Evolutionary conservation across 2,797 vertebrate species (phyloP), one percentile per base, ranked within the genome.

Genomic region (Todus mexicanus): DNA sequence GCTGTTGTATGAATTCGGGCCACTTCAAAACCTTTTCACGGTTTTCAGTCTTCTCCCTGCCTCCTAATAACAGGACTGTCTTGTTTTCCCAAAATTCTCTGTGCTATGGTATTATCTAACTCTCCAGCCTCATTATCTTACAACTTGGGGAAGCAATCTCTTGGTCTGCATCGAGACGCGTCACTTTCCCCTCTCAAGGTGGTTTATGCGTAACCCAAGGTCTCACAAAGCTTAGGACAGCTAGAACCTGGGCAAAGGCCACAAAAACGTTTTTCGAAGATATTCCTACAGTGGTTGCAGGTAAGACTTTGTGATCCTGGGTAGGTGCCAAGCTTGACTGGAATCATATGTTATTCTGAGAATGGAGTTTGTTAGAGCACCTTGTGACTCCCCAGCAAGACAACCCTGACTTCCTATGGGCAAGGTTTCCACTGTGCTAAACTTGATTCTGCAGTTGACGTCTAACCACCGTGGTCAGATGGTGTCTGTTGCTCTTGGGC

Each of bases 181-280:
- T 42, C 6, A 6, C n/a, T 22, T 56, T 63, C 17, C 6, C 16
- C 21, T 65, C 51, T 61, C 5, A 12, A 20, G 31, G 11, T 10
- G 7, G 14, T 37, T 51, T 66, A 10, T 73, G 38, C 23, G n/a
- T 64, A 82, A 4, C 51, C 5, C 5, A 6, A 8, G 6, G 7
- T 59, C 17, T 92, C 37, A 37, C 15, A 40, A 56, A 81, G 12
- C 25, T 47, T 57, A 13, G 27, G 12, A 42, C n/a, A 38, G 15
- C 11, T 43, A 12, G 12, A 40, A 63, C 26, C 9, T 68, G 53
- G 7, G 2, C 2, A 33, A 59, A 61, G 20, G 1, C 35, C 4
- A 4, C 6, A 47, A 29, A 64, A 23, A 1, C 12, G 4, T 1
- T 0, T 45, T 64, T 38, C 1, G 3, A 60, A 68, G 65, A 26